These are phyloP conservation scores for Pampus argenteus DNA, from an alignment of 2,797 vertebrate species.

Conservation along the genomic window DNA sequence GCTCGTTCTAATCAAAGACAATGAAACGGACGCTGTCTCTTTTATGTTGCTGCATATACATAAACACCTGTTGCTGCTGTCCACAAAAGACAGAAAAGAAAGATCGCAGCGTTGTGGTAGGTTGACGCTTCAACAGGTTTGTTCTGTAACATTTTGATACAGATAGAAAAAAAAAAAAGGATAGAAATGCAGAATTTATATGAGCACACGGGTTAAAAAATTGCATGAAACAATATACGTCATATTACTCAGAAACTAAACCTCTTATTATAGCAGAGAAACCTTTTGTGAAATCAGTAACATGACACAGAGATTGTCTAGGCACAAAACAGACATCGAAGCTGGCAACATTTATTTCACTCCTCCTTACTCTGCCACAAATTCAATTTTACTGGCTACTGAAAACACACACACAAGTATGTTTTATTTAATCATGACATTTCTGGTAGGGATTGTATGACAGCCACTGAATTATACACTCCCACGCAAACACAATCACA, in stretches of 20 bases:
- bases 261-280: slow-evolving; percentile 34
- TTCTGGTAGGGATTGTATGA: slow-evolving; percentile 31
- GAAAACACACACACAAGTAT: slow-evolving; percentile 29
- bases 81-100: slow-evolving; percentile 12
- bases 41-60: slow-evolving; percentile 3
- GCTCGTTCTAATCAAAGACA: slow-evolving; percentile 3
- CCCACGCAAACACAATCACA: slow-evolving; percentile 33
- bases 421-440: slow-evolving; percentile 47
- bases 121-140: slow-evolving; percentile 21
- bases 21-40: slow-evolving; percentile 18
- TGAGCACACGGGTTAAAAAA: slow-evolving; percentile 29
- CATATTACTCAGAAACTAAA: slow-evolving; percentile 25
- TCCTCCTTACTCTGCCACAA: slow-evolving; percentile 45
- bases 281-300: slow-evolving; percentile 34
- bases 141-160: slow-evolving; percentile 19
- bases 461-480: slow-evolving; percentile 31
- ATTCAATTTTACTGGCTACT: slow-evolving; percentile 45
- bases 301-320: slow-evolving; percentile 41
- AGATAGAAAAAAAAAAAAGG: slow-evolving; percentile 8
- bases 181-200: slow-evolving; percentile 23
- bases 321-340: slow-evolving; percentile 36
- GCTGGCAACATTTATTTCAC: slow-evolving; percentile 47
- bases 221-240: slow-evolving; percentile 14
- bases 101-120: slow-evolving; percentile 32
- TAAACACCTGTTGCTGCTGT: slow-evolving; percentile 47